A percentile compares a stretch with the other conserved stretches of the same genome.
These are phyloP conservation scores for Enteromius argenteus DNA, from an alignment of 2,797 vertebrate species.

Conservation along the genomic window DNA sequence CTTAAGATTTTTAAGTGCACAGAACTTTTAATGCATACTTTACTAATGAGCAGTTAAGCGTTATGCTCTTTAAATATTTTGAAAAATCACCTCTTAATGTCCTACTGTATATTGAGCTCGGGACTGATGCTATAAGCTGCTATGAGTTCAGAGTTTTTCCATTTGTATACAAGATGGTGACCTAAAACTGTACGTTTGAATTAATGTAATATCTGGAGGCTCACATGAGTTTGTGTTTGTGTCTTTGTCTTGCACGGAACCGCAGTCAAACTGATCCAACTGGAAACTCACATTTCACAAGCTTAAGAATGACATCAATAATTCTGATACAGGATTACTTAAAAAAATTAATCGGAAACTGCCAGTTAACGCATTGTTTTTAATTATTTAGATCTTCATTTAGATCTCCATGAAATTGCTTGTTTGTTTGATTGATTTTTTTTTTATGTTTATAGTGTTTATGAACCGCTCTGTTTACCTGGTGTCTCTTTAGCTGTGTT, in stretches of 20 bases:
- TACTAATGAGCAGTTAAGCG: slow-evolving; percentile 14
- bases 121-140: slow-evolving; percentile 15
- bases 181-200: slow-evolving; percentile 56
- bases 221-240: slow-evolving; percentile 20
- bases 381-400: not conserved
- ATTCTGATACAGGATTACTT: not conserved
- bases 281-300: not conserved
- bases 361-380: not conserved
- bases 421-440: not conserved
- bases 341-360: not conserved
- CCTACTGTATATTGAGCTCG: slow-evolving; percentile 3
- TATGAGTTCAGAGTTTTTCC: slow-evolving; percentile 39
- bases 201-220: slow-evolving; percentile 41
- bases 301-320: not conserved
- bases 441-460: not conserved
- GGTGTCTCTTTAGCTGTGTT: slow-evolving; percentile 20
- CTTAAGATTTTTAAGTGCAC: not conserved
- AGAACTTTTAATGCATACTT: slow-evolving; percentile 18
- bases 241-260: slow-evolving; percentile 8
- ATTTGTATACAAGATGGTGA: slow-evolving; percentile 51
- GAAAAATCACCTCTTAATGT: slow-evolving; percentile 22
- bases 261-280: not conserved
- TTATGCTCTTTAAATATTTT: not conserved
- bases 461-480: not conserved
- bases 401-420: not conserved